A percentile compares a stretch with the other conserved stretches of the same genome.
Evolutionary conservation across 92 coral and sea anemone genomes (phyloP).

Genomic region (Porites divaricata): DNA sequence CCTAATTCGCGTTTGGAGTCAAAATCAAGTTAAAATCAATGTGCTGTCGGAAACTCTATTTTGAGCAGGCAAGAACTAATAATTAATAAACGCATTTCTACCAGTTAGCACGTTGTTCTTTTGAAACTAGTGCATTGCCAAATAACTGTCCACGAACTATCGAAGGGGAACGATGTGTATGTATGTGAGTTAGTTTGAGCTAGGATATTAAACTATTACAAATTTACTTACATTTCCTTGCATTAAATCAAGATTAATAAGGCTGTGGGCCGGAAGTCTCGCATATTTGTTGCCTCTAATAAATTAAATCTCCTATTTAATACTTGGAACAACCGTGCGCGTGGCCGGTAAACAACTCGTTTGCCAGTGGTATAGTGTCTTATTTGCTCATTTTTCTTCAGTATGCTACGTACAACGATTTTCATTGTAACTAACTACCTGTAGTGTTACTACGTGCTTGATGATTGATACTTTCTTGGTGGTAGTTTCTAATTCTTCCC

Average conservation of each 20-base stretch:
- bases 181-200: no score
- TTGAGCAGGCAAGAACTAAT: no score
- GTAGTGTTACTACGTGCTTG: neutral
- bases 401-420: neutral
- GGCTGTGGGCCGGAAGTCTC: slow-evolving; percentile 18
- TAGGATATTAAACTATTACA: neutral
- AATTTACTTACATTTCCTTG: slow-evolving; percentile 14
- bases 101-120: no score
- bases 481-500: no score
- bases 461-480: no score
- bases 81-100: no score
- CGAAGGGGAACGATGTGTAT: no score
- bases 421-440: neutral
- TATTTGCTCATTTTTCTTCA: neutral
- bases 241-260: neutral
- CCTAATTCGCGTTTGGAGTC: no score
- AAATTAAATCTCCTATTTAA: neutral
- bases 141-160: no score
- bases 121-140: no score
- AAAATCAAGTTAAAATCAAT: no score
- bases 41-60: no score
- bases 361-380: neutral
- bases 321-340: neutral
- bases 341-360: slow-evolving; percentile 14
- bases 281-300: slow-evolving; percentile 30